Conservation (phyloP, 2,113 vertebrate species). For the Apistogramma diplotaenia region DNA sequence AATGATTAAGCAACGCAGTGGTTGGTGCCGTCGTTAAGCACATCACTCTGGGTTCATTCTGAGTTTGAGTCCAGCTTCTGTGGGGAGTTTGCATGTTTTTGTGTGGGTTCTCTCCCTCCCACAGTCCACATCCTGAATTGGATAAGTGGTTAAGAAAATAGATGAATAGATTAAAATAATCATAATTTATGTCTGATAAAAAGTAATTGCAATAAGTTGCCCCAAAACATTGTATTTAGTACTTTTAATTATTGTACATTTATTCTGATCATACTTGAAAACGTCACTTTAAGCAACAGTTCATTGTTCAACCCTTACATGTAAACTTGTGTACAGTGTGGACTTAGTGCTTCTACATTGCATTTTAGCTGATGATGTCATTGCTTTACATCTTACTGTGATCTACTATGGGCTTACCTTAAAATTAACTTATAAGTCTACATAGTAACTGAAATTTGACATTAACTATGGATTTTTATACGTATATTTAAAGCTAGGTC, state of each 20-base stretch:
- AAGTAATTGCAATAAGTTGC: not conserved
- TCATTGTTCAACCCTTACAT: not conserved
- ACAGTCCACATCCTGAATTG: not conserved
- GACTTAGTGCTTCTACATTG: not conserved
- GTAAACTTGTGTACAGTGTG: not conserved
- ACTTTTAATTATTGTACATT: not conserved
- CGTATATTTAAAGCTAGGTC: not conserved
- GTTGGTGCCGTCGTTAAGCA: not conserved
- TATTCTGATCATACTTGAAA: too few species aligned
- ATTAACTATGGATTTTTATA: accelerated
- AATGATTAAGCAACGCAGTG: not conserved
- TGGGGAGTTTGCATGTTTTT: not conserved
- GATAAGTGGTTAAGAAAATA: not conserved
- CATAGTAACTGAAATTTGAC: accelerated
- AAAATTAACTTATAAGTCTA: not conserved
- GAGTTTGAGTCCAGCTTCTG: not conserved
- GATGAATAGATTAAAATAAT: not conserved
- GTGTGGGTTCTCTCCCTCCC: not conserved
- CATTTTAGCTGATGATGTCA: not conserved
- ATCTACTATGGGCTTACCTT: not conserved
- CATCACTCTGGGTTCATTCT: not conserved
- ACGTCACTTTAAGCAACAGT: not conserved
- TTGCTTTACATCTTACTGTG: not conserved
- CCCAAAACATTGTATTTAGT: not conserved
- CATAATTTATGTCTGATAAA: not conserved